These are phyloP conservation scores for Lysandra bellargus DNA, from an alignment of 2,888 invertebrate genomes.

Conservation along the genomic window DNA sequence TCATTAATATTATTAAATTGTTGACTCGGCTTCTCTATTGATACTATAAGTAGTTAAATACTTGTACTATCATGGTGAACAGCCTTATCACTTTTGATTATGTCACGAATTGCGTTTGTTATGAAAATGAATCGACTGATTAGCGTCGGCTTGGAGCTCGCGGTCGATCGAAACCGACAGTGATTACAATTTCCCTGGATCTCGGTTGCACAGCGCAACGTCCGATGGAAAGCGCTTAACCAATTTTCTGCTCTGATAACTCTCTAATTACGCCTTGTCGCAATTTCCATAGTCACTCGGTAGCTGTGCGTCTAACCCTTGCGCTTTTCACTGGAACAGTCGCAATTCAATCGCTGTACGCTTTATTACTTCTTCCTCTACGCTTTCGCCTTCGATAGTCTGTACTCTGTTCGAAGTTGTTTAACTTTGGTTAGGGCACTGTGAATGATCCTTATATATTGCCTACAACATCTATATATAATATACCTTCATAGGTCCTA, in stretches of 20 bases:
- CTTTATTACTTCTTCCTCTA: slow-evolving; percentile 62
- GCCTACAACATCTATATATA: too few species aligned
- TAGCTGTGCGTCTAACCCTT: slow-evolving; percentile 69
- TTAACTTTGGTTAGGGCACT: not conserved
- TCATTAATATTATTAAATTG: not conserved
- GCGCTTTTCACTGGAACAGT: slow-evolving; percentile 69
- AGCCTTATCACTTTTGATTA: slow-evolving; percentile 4
- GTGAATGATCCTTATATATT: not conserved
- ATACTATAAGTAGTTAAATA: not conserved
- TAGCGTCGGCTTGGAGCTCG: slow-evolving; percentile 57
- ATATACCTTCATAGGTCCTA: not conserved
- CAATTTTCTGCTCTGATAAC: slow-evolving; percentile 80
- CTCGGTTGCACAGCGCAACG: slow-evolving; percentile 74
- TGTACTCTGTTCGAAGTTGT: not conserved
- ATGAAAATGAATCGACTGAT: slow-evolving; percentile 55
- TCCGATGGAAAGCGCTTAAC: slow-evolving; percentile 80
- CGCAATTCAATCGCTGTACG: slow-evolving; percentile 53
- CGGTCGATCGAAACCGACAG: slow-evolving; percentile 77
- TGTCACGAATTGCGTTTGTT: slow-evolving; percentile 36
- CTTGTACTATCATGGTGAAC: not conserved
- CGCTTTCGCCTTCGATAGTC: slow-evolving; percentile 64
- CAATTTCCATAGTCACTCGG: slow-evolving; percentile 75
- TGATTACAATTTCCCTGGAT: slow-evolving; percentile 79
- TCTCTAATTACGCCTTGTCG: slow-evolving; percentile 73
- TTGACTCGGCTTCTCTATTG: not conserved